Conservation (phyloP, 2,113 vertebrate genomes). For the Tautogolabrus adspersus region DNA sequence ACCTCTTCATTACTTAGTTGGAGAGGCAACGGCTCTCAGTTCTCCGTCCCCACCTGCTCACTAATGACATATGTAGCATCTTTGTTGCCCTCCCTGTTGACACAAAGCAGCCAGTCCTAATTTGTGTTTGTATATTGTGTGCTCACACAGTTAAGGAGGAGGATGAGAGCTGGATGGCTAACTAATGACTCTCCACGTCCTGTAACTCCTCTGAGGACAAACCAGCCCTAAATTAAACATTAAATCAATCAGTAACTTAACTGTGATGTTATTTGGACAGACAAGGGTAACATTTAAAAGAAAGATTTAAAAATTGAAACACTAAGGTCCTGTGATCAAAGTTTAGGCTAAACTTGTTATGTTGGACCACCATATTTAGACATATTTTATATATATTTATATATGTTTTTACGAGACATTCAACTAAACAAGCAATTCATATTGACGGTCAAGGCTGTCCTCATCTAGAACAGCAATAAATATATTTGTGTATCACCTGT, state of each 20-base stretch:
- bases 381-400: too few species aligned
- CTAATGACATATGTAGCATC: constrained; percentile 80
- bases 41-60: constrained; percentile 72
- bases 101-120: constrained; percentile 78
- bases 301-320: background rate
- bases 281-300: background rate
- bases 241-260: constrained; percentile 13
- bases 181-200: constrained; percentile 62
- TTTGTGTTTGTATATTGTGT: constrained; percentile 81
- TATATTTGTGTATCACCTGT: too few species aligned
- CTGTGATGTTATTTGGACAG: background rate
- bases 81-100: constrained; percentile 76
- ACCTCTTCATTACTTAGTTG: constrained; percentile 74
- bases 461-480: too few species aligned
- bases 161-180: constrained; percentile 34
- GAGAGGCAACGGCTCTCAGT: constrained; percentile 71
- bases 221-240: constrained; percentile 29
- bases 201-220: constrained; percentile 25
- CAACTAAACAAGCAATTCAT: too few species aligned
- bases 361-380: too few species aligned
- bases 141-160: constrained; percentile 46
- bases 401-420: too few species aligned
- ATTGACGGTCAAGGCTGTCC: too few species aligned
- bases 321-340: background rate
- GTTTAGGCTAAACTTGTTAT: too few species aligned